Conservation (phyloP, 2,888 invertebrate species). For the Hypselothyrea guttata region DNA sequence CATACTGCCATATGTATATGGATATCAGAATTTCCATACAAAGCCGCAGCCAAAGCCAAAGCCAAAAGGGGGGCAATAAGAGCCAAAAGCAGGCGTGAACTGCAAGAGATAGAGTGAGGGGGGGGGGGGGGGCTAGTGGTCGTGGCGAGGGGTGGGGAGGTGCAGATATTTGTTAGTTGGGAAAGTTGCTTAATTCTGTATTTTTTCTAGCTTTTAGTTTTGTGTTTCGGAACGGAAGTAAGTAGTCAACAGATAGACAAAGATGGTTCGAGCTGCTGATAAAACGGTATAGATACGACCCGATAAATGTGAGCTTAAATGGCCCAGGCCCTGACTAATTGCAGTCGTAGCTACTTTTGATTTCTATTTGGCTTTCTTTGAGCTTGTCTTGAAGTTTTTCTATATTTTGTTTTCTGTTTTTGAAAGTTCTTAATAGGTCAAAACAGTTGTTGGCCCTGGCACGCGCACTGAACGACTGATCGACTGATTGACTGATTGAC, state of each 20-base stretch:
- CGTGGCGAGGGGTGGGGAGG: neutral
- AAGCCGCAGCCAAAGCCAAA: no score
- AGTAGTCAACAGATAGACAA: conserved; percentile 13
- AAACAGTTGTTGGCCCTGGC: conserved; percentile 15
- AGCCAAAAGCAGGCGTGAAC: neutral
- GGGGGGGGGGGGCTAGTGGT: neutral
- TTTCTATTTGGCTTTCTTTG: conserved; percentile 54
- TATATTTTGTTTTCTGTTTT: neutral
- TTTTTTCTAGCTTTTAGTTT: conserved; percentile 1
- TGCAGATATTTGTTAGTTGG: conserved; percentile 14
- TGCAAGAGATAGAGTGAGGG: neutral
- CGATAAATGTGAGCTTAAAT: conserved; percentile 39
- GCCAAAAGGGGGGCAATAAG: neutral
- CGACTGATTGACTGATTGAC: conserved; percentile 3
- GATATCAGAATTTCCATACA: conserved; percentile 38
- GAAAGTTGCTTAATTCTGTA: conserved; percentile 31
- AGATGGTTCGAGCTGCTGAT: conserved; percentile 24
- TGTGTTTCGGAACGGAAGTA: conserved; percentile 30
- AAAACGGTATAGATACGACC: conserved; percentile 18
- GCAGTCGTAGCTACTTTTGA: conserved; percentile 44
- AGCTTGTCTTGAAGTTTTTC: neutral
- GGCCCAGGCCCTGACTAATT: conserved; percentile 53
- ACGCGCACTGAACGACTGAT: conserved; percentile 12
- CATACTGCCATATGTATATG: conserved; percentile 16
- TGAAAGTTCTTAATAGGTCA: conserved; percentile 51